phyloP scores from a whole-genome alignment of 2,113 vertebrate species.

The Pachyramphus minor region DNA sequence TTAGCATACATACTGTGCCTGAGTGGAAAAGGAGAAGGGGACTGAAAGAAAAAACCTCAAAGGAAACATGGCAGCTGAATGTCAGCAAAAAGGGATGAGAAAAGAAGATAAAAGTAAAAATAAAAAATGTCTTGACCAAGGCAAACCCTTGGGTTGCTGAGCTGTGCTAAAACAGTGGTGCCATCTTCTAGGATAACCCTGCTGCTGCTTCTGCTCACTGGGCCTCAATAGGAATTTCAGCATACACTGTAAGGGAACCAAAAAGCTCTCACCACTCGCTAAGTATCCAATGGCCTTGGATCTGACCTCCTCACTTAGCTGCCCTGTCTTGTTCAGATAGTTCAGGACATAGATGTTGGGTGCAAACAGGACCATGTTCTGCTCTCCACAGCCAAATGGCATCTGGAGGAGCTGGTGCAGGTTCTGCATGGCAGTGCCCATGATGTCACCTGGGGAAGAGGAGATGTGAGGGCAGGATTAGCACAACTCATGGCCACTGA shows the following conservation, averaged over 20 bases:
- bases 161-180: not conserved
- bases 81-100: not conserved
- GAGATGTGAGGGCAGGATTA: not conserved
- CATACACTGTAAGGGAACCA: not conserved
- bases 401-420: constrained; percentile 81
- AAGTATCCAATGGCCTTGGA: constrained; percentile 76
- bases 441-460: constrained; percentile 78
- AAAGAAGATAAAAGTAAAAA: not conserved
- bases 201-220: not conserved
- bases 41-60: not conserved
- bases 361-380: constrained; percentile 86
- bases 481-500: not conserved
- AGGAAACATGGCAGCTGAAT: not conserved
- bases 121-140: not conserved
- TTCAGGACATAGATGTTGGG: constrained; percentile 86
- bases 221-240: not conserved
- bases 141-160: not conserved
- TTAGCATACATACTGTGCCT: not conserved
- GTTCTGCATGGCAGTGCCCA: constrained; percentile 82
- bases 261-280: constrained; percentile 74
- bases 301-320: constrained; percentile 73
- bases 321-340: constrained; percentile 81
- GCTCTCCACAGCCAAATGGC: constrained; percentile 89
- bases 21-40: not conserved
- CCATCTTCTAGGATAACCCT: not conserved